Conservation (phyloP, 2,888 invertebrate species). For the Cryptus armator region DNA sequence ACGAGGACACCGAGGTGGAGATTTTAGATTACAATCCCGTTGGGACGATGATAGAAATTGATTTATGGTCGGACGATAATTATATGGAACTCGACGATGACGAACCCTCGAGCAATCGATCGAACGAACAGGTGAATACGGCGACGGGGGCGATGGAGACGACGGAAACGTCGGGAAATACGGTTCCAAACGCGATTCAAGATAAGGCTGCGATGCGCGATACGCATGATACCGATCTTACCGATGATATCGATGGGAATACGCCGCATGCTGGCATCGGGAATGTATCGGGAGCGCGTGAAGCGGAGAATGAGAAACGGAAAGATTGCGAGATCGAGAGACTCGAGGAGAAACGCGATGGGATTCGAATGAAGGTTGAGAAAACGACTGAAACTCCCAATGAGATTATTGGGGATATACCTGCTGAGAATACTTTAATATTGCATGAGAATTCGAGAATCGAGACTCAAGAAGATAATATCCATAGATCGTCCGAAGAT, state of each 20-base stretch:
- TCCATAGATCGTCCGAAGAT: background rate
- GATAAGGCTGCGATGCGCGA: background rate
- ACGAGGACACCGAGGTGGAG: slow-evolving; percentile 52
- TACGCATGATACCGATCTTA: background rate
- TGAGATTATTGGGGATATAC: background rate
- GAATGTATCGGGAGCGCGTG: background rate
- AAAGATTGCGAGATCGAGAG: background rate
- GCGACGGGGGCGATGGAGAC: background rate
- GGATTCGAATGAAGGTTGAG: too few species aligned
- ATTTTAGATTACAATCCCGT: slow-evolving; percentile 54
- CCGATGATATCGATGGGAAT: background rate
- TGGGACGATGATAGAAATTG: slow-evolving; percentile 54
- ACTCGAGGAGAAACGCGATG: background rate
- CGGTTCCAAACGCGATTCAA: background rate
- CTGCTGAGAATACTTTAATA: background rate
- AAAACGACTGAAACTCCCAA: background rate
- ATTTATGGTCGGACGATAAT: slow-evolving; percentile 43
- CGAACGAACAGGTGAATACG: background rate
- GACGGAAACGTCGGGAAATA: background rate
- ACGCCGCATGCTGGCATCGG: background rate
- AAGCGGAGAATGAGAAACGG: background rate
- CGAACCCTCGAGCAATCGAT: background rate
- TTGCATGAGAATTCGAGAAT: background rate
- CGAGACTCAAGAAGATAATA: background rate
- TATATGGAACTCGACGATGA: slow-evolving; percentile 5